Evolutionary conservation across 2,888 invertebrate genomes (phyloP), one percentile per base, ranked within the genome.

Genomic region (Linnaemya vulpina): DNA sequence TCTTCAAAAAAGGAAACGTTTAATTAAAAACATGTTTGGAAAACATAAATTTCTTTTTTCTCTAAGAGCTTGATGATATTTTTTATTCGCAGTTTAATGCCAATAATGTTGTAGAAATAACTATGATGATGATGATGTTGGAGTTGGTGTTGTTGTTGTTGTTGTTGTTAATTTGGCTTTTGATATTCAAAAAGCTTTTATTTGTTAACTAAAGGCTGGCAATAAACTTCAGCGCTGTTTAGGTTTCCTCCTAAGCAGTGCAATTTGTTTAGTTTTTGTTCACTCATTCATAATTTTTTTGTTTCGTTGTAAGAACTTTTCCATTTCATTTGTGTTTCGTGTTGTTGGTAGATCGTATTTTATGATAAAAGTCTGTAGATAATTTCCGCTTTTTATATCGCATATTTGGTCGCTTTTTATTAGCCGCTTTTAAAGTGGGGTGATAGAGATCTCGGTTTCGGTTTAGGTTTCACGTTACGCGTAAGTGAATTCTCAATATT

Each of bases 21-120:
- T 90, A 90, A 90, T 90, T 90, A 90, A 90, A 90, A 90, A 90
- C 90, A 90, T 90, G 90, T 90, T 90, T 84, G 63, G 30, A 49
- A 73, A 76, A 58, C 58, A 70, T 79, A 58, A 75, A 75, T 49
- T 67, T 20, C 4, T 13, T 22, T 40, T 22, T 58, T 46, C 8
- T 51, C 10, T 13, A 25, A 43, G 17, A 58, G 53, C 15, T 1
- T 35, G 35, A 9, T 35, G 8, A 35, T 15, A n/a, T 15, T 8
- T 63, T 53, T 25, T 30, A 30, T 38, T 53, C 60, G 43, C 1
- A 43, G 55, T 25, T 62, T 60, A 40, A 40, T 55, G 35, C 38
- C 38, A 35, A 65, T 43, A 30, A 53, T 30, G 15, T 65, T 40
- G 10, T 46, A 11, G 20, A 25, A 7, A 67, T 46, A 8, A 43